These are phyloP conservation scores for Caerostris darwini DNA, from an alignment of 1,140 invertebrate genomes.

Conservation along the genomic window DNA sequence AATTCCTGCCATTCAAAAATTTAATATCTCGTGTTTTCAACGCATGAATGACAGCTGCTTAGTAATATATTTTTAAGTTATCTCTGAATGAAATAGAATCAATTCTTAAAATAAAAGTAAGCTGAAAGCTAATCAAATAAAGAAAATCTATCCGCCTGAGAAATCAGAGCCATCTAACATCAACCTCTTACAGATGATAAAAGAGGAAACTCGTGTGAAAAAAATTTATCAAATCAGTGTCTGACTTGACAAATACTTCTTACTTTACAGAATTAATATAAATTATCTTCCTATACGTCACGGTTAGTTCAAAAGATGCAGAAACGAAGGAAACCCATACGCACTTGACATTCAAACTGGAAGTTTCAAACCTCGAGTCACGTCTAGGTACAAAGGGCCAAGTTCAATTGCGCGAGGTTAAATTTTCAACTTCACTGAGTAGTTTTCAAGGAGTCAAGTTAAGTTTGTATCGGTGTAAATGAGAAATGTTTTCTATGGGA, in stretches of 20 bases:
- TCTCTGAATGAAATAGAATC: not conserved
- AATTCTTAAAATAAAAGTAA: not conserved
- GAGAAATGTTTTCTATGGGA: not conserved
- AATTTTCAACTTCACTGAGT: not conserved
- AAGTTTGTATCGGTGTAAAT: not conserved
- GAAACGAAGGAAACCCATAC: not conserved
- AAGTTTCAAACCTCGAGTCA: not conserved
- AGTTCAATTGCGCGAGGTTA: not conserved
- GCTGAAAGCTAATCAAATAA: not conserved
- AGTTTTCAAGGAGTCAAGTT: not conserved
- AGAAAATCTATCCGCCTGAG: not conserved
- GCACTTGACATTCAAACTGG: not conserved
- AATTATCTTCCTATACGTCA: not conserved
- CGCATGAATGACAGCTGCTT: too few species aligned
- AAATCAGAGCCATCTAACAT: not conserved
- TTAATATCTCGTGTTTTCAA: too few species aligned
- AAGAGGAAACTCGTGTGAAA: not conserved
- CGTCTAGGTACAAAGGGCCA: not conserved
- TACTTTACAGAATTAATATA: not conserved
- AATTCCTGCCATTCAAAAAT: too few species aligned
- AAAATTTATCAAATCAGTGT: not conserved
- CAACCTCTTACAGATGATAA: not conserved
- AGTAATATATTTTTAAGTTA: not conserved
- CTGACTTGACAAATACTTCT: not conserved
- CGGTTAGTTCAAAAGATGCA: conserved; percentile 13